Evolutionary conservation across 2,113 vertebrate genomes (phyloP).

Genomic region (Mastomys coucha): DNA sequence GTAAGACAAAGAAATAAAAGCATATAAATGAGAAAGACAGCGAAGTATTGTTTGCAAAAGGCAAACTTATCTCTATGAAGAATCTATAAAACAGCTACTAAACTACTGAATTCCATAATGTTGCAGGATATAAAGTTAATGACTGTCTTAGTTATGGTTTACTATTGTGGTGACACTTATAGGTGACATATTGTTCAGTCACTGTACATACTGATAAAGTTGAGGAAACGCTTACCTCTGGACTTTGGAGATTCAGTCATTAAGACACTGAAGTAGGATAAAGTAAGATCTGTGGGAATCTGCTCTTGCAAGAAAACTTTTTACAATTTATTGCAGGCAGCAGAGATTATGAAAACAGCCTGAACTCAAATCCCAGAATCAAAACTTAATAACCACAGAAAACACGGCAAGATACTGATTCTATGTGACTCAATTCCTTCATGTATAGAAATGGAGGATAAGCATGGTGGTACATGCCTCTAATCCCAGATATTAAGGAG

Average conservation of each 20-base stretch:
- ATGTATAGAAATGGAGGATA: neutral
- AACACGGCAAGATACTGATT: neutral
- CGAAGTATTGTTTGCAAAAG: neutral
- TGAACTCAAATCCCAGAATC: constrained; percentile 51
- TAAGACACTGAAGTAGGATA: neutral
- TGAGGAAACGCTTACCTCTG: constrained; percentile 5
- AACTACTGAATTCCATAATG: neutral
- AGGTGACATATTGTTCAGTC: constrained; percentile 31
- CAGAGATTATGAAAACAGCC: neutral
- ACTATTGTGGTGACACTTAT: neutral
- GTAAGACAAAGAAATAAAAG: constrained; percentile 47
- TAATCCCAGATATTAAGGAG: neutral
- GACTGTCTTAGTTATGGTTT: neutral
- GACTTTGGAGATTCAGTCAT: neutral
- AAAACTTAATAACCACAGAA: neutral
- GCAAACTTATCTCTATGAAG: neutral
- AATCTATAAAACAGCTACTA: neutral
- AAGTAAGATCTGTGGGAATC: constrained; percentile 3
- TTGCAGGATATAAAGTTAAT: neutral
- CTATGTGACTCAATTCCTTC: constrained; percentile 42
- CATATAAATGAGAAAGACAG: neutral
- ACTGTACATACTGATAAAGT: constrained; percentile 21
- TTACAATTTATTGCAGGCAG: neutral
- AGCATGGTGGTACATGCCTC: neutral
- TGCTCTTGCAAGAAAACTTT: neutral